Conservation (phyloP, 2,888 invertebrate species). For the Drosophila meridionalis region DNA sequence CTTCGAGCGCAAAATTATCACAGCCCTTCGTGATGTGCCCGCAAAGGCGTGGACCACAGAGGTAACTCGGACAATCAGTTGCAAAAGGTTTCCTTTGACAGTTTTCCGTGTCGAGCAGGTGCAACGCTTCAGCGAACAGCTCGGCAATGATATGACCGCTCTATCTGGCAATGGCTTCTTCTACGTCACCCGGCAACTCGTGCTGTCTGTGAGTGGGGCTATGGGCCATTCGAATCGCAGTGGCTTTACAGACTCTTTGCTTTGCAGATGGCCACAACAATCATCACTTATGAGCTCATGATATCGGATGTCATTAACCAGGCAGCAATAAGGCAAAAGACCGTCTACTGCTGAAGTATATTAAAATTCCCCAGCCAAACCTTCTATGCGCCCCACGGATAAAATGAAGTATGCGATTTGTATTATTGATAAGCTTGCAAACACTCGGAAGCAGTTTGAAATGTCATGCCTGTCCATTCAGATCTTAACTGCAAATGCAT, state of each 20-base stretch:
- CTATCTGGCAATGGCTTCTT: constrained; percentile 82
- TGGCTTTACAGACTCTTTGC: too few species aligned
- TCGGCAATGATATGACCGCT: constrained; percentile 80
- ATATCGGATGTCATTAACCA: constrained; percentile 85
- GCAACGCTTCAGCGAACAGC: constrained; percentile 81
- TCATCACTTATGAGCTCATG: constrained; percentile 89
- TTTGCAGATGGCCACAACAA: constrained; percentile 87
- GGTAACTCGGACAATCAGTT: constrained; percentile 63
- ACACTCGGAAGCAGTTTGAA: constrained; percentile 22
- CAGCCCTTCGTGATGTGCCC: constrained; percentile 85
- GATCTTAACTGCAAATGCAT: constrained; percentile 52
- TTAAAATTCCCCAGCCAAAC: too few species aligned
- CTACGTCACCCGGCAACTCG: constrained; percentile 81
- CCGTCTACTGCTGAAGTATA: constrained; percentile 66
- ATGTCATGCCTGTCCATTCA: constrained; percentile 47
- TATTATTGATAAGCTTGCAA: constrained; percentile 18
- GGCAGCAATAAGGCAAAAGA: constrained; percentile 71
- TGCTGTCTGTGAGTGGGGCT: constrained; percentile 72
- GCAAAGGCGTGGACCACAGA: constrained; percentile 85
- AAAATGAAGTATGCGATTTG: constrained; percentile 57
- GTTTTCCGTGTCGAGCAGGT: constrained; percentile 51
- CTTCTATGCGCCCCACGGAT: too few species aligned
- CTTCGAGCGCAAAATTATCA: constrained; percentile 86
- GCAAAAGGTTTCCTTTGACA: background rate
- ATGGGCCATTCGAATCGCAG: too few species aligned